Conservation (phyloP, 2,888 invertebrate genomes). For the Glyphotaelius pellucidus region DNA sequence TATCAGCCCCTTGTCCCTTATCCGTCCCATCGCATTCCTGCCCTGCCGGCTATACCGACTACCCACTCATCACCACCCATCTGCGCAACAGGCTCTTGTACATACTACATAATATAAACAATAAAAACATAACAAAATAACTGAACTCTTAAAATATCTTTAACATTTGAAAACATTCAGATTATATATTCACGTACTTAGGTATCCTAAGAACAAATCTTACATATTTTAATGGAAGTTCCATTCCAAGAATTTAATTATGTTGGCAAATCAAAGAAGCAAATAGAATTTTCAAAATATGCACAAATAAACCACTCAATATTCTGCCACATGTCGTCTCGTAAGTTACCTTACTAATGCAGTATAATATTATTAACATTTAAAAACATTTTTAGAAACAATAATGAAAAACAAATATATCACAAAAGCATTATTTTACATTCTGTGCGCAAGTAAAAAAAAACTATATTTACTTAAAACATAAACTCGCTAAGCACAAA, state of each 20-base stretch:
- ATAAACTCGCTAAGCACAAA: constrained; percentile 35
- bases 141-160: constrained; percentile 52
- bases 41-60: background rate
- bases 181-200: constrained; percentile 41
- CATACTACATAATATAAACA: constrained; percentile 42
- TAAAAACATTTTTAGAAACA: constrained; percentile 41
- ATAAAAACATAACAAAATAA: constrained; percentile 61
- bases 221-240: constrained; percentile 56
- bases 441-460: constrained; percentile 43
- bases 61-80: background rate
- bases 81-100: background rate
- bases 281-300: constrained; percentile 35
- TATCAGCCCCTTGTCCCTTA: background rate
- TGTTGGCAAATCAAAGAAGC: constrained; percentile 39
- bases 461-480: constrained; percentile 25
- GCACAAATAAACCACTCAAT: constrained; percentile 18
- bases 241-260: constrained; percentile 24
- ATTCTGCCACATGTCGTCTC: background rate
- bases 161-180: constrained; percentile 56
- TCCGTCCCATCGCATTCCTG: background rate
- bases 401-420: constrained; percentile 49
- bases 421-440: constrained; percentile 47
- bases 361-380: background rate
- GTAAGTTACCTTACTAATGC: constrained; percentile 5
- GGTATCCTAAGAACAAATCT: constrained; percentile 51